These are phyloP conservation scores for Sebastes schlegelii DNA, from an alignment of 2,113 vertebrate genomes.

Conservation along the genomic window DNA sequence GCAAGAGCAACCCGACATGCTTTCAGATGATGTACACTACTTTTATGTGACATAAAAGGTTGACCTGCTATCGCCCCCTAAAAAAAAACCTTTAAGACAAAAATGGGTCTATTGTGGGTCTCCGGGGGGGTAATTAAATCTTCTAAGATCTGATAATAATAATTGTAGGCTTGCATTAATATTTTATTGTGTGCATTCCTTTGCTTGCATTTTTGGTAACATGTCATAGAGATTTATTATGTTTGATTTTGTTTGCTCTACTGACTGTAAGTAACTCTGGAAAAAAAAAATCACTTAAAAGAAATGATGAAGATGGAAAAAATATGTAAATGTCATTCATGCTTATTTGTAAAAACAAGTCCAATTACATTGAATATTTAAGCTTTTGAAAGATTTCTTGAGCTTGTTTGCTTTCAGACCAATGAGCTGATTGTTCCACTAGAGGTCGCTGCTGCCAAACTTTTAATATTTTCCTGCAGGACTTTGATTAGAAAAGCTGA, in stretches of 20 bases:
- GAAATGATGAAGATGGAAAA: neutral
- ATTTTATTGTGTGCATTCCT: neutral
- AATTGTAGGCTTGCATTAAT: neutral
- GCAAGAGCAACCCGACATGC: too few species aligned
- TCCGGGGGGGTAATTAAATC: neutral
- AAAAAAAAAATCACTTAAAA: neutral
- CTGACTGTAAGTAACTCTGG: neutral
- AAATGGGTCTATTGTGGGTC: too few species aligned
- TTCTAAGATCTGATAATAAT: neutral
- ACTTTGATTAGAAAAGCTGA: neutral
- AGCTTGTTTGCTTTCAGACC: neutral
- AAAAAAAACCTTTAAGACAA: too few species aligned
- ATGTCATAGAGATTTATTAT: neutral
- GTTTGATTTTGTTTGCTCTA: neutral
- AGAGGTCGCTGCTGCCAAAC: conserved; percentile 68
- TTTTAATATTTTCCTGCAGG: neutral
- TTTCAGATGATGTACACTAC: too few species aligned
- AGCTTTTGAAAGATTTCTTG: neutral
- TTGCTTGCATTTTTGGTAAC: neutral
- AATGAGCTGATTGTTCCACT: conserved; percentile 43
- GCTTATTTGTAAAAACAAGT: neutral
- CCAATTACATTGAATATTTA: neutral
- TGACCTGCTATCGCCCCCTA: too few species aligned
- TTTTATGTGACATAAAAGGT: too few species aligned
- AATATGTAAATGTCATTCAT: neutral